A percentile compares a stretch with the other conserved stretches of the same genome.
phyloP scores from a whole-genome alignment of 2,888 invertebrate species.

The Eucera pruinosa region DNA sequence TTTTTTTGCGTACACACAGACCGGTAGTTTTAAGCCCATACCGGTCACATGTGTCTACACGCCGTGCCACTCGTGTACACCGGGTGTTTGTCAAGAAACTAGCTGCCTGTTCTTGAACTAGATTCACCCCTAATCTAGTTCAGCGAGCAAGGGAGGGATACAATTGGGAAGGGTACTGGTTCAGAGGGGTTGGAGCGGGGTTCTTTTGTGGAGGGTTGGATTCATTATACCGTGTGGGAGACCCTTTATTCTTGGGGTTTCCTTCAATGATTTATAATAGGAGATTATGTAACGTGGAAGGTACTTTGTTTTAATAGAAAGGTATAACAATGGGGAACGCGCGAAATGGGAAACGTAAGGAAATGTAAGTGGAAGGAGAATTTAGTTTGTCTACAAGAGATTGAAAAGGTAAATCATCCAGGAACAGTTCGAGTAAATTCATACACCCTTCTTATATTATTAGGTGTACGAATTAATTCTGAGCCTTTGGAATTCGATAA shows the following conservation, averaged over 20 bases:
- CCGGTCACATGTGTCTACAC: slow-evolving; percentile 42
- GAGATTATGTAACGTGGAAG: neutral
- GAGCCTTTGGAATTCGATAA: no score
- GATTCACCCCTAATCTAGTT: no score
- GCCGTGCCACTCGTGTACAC: slow-evolving; percentile 1
- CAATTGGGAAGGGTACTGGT: no score
- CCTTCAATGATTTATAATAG: no score
- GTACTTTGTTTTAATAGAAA: no score
- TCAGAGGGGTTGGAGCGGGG: neutral
- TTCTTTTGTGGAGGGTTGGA: neutral
- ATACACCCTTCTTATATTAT: no score
- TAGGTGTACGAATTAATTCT: no score
- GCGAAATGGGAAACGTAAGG: neutral
- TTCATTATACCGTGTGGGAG: neutral
- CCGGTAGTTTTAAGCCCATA: slow-evolving; percentile 61
- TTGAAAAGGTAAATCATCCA: neutral
- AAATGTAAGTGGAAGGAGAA: neutral
- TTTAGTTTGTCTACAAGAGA: neutral
- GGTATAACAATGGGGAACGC: no score
- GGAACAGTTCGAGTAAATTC: neutral
- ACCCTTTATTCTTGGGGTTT: neutral
- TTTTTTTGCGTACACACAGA: slow-evolving; percentile 53
- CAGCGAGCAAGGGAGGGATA: no score
- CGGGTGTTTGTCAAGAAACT: slow-evolving; percentile 35
- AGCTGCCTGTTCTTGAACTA: slow-evolving; percentile 18